Evolutionary conservation across 1,140 invertebrate genomes (phyloP).

Genomic region (Hetaerina americana): DNA sequence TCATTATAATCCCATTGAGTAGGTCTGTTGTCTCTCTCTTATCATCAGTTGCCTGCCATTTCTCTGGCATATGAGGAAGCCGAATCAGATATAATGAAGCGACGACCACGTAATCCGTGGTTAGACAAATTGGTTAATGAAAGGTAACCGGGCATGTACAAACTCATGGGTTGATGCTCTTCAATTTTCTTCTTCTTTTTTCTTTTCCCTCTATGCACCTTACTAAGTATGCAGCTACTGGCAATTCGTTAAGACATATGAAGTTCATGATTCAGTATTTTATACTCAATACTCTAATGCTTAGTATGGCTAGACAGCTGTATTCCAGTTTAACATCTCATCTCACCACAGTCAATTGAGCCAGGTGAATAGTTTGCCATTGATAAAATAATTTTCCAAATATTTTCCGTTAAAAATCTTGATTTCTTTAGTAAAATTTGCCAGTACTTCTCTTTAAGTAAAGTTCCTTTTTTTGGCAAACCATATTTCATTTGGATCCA

Average conservation of each 20-base stretch:
- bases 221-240: not conserved
- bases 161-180: slow-evolving; percentile 5
- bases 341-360: no score
- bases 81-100: slow-evolving; percentile 78
- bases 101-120: slow-evolving; percentile 60
- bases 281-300: not conserved
- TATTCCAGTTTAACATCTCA: no score
- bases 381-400: no score
- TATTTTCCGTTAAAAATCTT: no score
- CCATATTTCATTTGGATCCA: no score
- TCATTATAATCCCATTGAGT: not conserved
- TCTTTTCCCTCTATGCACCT: not conserved
- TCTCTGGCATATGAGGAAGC: slow-evolving; percentile 73
- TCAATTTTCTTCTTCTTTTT: slow-evolving; percentile 13
- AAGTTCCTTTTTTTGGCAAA: no score
- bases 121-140: slow-evolving; percentile 71
- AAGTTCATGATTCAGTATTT: not conserved
- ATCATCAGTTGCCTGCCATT: slow-evolving; percentile 46
- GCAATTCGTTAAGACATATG: not conserved
- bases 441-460: no score
- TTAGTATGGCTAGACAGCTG: not conserved
- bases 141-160: slow-evolving; percentile 24
- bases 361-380: no score
- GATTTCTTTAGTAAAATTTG: no score
- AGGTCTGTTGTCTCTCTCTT: not conserved